Base-by-base conservation (phyloP, 1,140 invertebrate species). In the Drosophila sproati region DNA sequence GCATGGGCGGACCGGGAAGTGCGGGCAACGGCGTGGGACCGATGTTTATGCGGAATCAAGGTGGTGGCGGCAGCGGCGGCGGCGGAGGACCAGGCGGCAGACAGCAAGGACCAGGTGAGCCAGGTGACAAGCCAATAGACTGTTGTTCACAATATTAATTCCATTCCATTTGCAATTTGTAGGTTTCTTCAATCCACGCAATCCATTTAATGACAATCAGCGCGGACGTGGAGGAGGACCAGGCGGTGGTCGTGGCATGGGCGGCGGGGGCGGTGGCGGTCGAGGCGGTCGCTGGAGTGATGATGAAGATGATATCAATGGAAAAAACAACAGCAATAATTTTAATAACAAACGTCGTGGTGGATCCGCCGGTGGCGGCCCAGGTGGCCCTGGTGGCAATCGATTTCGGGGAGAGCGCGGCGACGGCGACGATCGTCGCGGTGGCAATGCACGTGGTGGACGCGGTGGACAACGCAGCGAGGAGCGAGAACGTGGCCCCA, bases 131-230 rank as follows among this genome's bases (percentile, higher is more conserved):
- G 6, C 41, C 8, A n/a, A 45, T 28, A n/a, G 0, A 39, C 51
- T 5, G 10, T n/a, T n/a, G 3, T 20, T 10, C 20, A 12, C 51
- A 20, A 3, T 4, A 28, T 32, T 54, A 35, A 47, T 10, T 51
- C 0, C 12, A 20, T 20, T 20, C 20, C 20, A 20, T 48, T 20
- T 39, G 48, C 2, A 45, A 37, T 37, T 73, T 69, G 0, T 10
- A 92, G 91, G 91, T 54, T 92, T 92, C 93, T 68, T 93, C 73
- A 62, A 94, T 93, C 87, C 93, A 76, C 73, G 91, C 39, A 80
- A 90, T 73, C 82, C 87, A 70, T 86, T 94, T 50, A 88, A 91
- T 35, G 93, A 93, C 52, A 91, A 91, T 45, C 93, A 93, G 43
- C 86, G 91, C 0, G 80, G 91, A 39, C 81, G 87, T 35, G 83